Base-by-base conservation (phyloP, 2,797 vertebrate species). In the Microhierax caerulescens region DNA sequence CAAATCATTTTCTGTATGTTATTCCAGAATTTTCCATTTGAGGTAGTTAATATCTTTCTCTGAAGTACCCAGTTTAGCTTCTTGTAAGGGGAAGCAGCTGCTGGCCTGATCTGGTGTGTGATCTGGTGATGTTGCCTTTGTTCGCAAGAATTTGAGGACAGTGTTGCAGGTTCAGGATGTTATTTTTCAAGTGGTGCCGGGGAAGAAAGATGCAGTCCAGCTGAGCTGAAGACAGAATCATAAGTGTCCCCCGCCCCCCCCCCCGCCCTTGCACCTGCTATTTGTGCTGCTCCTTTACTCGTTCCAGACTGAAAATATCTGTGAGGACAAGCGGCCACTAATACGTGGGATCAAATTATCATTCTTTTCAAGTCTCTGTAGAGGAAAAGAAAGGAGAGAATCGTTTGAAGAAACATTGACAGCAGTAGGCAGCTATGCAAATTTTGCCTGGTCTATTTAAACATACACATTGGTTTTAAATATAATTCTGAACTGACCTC, bases 401-500 rank as follows among this genome's bases (percentile, higher is more conserved):
- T 70, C 0, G 0, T 90, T 92, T 95, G 94, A 94, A 95, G 81
- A 87, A 89, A 61, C 60, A 93, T 5, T 91, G 53, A 89, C 74
- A 80, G 72, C 81, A 96, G 64, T 80, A 95, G 68, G 81, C 90
- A 91, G 92, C 57, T 75, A 94, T 97, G 90, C 64, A 88, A 92
- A 95, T 96, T 91, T 77, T 41, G 11, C 36, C 37, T 59, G 27
- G 24, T 95, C 81, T 97, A 69, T 96, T 97, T 96, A 95, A 93
- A 67, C 9, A 25, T 59, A 74, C 59, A 23, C 77, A 70, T 81
- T 78, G 34, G 41, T 87, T 96, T 97, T 97, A 95, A 94, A 96
- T 95, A 93, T 95, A 96, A 92, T 97, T 94, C 77, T 65, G 77
- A 95, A 94, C 19, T 95, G 93, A 81, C 56, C 88, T 87, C 20